Base-by-base conservation (phyloP, 2,113 vertebrate genomes). In the Aythya baeri region DNA sequence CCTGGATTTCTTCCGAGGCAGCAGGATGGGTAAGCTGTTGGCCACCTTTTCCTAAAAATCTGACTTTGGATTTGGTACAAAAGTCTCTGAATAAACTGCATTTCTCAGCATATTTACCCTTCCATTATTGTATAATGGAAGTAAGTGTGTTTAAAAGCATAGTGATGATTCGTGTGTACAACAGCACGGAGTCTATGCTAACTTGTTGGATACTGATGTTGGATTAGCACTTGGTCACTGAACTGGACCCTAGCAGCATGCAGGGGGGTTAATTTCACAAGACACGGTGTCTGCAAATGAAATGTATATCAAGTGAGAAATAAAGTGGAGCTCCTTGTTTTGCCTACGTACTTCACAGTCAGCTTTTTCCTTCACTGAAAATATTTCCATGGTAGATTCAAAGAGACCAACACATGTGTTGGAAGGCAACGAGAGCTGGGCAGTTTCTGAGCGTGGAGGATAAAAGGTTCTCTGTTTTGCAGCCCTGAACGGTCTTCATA, bases 401-500 rank as follows among this genome's bases (percentile, higher is more conserved):
- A 71, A 77, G 0, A 38, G n/a, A 79, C 6, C 32, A 63, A 25
- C 57, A 49, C 34, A 7, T 0, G 5, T 50, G 54, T 85, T 62
- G 55, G 78, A 71, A 81, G 38, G 79, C 52, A 46, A 36, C 20
- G 17, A 31, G 61, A 55, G 25, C 34, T 34, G 32, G 50, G 36
- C n/a, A 50, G 38, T 66, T 91, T 95, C 52, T 31, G 87, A 74
- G 75, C 12, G 12, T 4, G 36, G 66, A 83, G 36, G 14, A 70
- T 54, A 89, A 95, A 91, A 84, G 13, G 34, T 78, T 95, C 79
- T 94, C 90, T 76, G 17, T 89, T 94, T 95, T 71, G 81, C 49
- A 93, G 61, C 73, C 59, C 63, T 95, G 95, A 93, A 83, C 95
- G 68, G 93, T 96, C 92, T 75, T 95, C 89, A 67, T 88, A 96